Evolutionary conservation across 2,113 vertebrate genomes (phyloP).

Genomic region (Lepisosteus oculatus): DNA sequence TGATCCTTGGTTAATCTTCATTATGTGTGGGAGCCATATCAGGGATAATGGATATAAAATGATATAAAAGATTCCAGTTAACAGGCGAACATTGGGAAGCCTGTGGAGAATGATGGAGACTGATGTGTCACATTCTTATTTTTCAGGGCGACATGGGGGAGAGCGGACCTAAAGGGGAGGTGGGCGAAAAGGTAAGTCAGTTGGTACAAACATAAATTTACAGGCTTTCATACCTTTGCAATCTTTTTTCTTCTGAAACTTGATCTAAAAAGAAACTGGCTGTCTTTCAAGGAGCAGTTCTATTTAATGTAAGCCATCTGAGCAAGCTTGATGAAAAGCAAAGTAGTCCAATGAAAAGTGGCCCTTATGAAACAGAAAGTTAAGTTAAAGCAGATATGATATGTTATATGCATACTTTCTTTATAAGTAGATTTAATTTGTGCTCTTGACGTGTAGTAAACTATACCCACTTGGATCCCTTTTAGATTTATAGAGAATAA

Average conservation of each 20-base stretch:
- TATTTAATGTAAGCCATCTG: constrained; percentile 17
- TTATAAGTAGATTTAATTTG: not conserved
- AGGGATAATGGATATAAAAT: no score
- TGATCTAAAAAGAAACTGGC: not conserved
- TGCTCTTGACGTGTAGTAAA: not conserved
- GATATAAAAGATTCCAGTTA: no score
- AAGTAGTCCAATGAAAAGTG: constrained; percentile 7
- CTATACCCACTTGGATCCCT: constrained; percentile 31
- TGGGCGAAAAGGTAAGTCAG: constrained; percentile 83
- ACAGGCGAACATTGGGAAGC: no score
- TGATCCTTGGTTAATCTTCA: no score
- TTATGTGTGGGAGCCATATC: no score
- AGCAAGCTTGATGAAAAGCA: not conserved
- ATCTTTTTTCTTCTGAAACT: not conserved
- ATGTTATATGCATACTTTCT: not conserved
- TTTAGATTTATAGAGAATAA: constrained; percentile 36
- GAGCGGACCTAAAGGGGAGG: constrained; percentile 81
- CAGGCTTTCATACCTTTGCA: not conserved
- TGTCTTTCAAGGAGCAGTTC: not conserved
- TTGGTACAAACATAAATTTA: constrained; percentile 25
- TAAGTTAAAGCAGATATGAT: not conserved
- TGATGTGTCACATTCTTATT: constrained; percentile 21
- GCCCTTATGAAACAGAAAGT: not conserved
- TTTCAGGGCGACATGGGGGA: constrained; percentile 85
- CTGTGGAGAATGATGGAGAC: no score